Conservation (phyloP, 2,113 vertebrate genomes). For the Hucho hucho region DNA sequence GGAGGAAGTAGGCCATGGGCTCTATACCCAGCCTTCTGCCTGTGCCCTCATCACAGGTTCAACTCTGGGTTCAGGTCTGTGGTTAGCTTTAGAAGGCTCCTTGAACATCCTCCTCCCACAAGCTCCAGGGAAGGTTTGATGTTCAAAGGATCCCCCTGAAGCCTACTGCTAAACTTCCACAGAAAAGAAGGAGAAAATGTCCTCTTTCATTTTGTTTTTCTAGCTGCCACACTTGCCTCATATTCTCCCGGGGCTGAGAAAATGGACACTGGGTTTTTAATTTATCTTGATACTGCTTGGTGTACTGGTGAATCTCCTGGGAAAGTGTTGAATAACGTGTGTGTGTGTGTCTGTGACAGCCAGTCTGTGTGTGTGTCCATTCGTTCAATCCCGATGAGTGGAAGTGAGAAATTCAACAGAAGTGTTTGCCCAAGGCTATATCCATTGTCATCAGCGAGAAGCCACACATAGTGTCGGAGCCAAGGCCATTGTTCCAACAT, state of each 20-base stretch:
- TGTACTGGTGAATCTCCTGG: background rate
- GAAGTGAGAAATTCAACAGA: background rate
- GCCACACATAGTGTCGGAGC: slow-evolving; percentile 30
- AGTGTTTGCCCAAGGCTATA: too few species aligned
- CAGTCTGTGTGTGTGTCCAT: too few species aligned
- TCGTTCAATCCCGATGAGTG: background rate
- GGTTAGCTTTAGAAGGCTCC: slow-evolving; percentile 45
- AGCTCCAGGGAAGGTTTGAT: slow-evolving; percentile 46
- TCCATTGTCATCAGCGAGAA: slow-evolving; percentile 35
- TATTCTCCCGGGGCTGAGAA: background rate
- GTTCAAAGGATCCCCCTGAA: slow-evolving; percentile 56
- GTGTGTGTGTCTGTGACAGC: background rate
- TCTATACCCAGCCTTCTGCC: background rate
- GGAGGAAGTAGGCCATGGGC: too few species aligned
- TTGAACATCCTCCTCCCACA: slow-evolving; percentile 41
- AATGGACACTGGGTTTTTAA: background rate
- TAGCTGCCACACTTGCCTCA: background rate
- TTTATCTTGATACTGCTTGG: background rate
- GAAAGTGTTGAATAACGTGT: background rate
- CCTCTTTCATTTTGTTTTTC: slow-evolving; percentile 7
- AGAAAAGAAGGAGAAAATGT: background rate
- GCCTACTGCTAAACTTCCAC: slow-evolving; percentile 19
- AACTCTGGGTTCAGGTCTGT: slow-evolving; percentile 12
- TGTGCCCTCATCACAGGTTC: slow-evolving; percentile 23
- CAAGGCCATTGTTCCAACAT: slow-evolving; percentile 42